A percentile compares a stretch with the other conserved stretches of the same genome.
These are phyloP conservation scores for Ancistrus triradiatus DNA, from an alignment of 2,113 vertebrate genomes.

Conservation along the genomic window DNA sequence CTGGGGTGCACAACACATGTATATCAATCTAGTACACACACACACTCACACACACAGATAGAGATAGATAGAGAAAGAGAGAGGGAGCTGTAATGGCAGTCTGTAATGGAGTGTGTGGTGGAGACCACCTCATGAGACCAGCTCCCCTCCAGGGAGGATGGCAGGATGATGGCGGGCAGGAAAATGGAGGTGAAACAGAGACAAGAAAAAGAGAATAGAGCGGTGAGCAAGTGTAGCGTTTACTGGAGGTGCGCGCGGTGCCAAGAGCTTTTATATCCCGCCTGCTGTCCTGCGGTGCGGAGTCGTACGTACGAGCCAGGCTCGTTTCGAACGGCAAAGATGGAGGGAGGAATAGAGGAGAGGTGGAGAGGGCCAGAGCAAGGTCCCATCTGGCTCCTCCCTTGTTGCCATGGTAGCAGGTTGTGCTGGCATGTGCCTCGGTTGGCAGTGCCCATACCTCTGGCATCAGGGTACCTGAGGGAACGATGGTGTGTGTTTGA, in stretches of 20 bases:
- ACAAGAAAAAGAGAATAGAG: constrained; percentile 14
- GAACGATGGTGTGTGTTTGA: constrained; percentile 45
- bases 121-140: constrained; percentile 46
- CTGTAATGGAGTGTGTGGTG: constrained; percentile 53
- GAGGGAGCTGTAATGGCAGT: constrained; percentile 48
- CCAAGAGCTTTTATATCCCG: constrained; percentile 40
- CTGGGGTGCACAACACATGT: constrained; percentile 34
- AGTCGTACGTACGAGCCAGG: constrained; percentile 34
- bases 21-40: constrained; percentile 36
- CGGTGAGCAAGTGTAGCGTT: constrained; percentile 15
- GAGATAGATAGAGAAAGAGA: constrained; percentile 13
- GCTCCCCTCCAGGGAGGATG: constrained; percentile 41
- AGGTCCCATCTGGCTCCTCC: constrained; percentile 61
- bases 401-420: constrained; percentile 71
- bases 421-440: constrained; percentile 67
- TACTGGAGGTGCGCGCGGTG: constrained; percentile 26
- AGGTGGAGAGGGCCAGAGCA: constrained; percentile 41
- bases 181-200: constrained; percentile 24
- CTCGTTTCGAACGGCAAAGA: constrained; percentile 29
- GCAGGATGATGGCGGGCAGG: constrained; percentile 14
- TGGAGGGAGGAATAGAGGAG: constrained; percentile 40
- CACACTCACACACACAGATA: constrained; percentile 23
- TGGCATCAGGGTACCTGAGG: constrained; percentile 61
- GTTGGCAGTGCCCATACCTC: constrained; percentile 70
- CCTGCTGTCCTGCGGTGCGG: constrained; percentile 32